These are phyloP conservation scores for Quadriops clusia DNA, from an alignment of 2,888 invertebrate genomes.

Conservation along the genomic window DNA sequence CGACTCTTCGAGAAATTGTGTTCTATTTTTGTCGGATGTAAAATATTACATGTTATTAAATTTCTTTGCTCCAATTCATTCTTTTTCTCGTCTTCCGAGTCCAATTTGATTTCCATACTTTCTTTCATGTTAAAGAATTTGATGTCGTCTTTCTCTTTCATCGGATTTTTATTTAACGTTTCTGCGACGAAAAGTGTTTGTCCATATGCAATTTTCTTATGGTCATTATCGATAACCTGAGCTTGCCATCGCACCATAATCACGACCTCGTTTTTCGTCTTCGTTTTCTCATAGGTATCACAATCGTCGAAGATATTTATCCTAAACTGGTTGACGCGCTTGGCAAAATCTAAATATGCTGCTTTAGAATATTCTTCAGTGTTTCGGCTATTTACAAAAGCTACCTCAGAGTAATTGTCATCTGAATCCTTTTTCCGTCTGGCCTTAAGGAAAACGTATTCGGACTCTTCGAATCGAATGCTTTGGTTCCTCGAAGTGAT, in stretches of 20 bases:
- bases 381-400: conserved; percentile 24
- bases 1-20: conserved; percentile 51
- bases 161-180: conserved; percentile 21
- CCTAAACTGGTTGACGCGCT: conserved; percentile 30
- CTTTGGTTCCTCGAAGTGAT: conserved; percentile 31
- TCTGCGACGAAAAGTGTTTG: conserved; percentile 39
- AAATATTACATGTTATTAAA: conserved; percentile 47
- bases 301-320: conserved; percentile 26
- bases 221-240: conserved; percentile 39
- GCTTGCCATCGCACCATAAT: conserved; percentile 34
- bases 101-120: too few species aligned
- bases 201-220: conserved; percentile 47
- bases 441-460: conserved; percentile 42
- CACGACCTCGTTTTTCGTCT: conserved; percentile 28
- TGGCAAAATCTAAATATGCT: conserved; percentile 39
- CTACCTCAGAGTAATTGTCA: conserved; percentile 31
- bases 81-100: conserved; percentile 22
- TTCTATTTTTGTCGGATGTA: conserved; percentile 43
- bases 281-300: conserved; percentile 13
- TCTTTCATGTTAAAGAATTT: too few species aligned
- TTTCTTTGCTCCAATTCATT: conserved; percentile 26
- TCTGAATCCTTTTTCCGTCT: conserved; percentile 23
- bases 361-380: conserved; percentile 23
- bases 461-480: conserved; percentile 41
- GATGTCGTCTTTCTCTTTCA: conserved; percentile 28